These are phyloP conservation scores for Poecilus cupreus DNA, from an alignment of 2,888 invertebrate genomes.

Conservation along the genomic window DNA sequence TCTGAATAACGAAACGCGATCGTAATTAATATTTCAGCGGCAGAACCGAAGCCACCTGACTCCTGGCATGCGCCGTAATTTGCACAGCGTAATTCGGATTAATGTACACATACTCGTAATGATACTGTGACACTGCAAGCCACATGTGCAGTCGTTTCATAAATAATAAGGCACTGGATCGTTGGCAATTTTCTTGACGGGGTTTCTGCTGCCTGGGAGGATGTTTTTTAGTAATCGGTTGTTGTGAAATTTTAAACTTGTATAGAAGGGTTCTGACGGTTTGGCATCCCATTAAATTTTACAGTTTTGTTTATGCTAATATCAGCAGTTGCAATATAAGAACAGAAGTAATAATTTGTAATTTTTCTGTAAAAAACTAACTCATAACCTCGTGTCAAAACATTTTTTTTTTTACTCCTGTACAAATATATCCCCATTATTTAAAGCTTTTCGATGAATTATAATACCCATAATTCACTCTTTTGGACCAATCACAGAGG, in stretches of 20 bases:
- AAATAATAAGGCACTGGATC: constrained; percentile 14
- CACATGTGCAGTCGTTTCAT: constrained; percentile 32
- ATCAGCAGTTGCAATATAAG: too few species aligned
- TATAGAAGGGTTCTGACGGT: not conserved
- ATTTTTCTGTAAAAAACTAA: too few species aligned
- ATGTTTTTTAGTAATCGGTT: not conserved
- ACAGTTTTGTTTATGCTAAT: too few species aligned
- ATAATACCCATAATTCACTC: too few species aligned
- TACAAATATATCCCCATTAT: too few species aligned
- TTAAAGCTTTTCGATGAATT: too few species aligned
- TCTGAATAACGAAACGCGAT: constrained; percentile 29
- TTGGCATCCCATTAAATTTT: too few species aligned
- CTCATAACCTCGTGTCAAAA: too few species aligned
- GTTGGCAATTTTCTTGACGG: constrained; percentile 2
- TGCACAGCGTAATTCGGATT: constrained; percentile 43
- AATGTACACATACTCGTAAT: constrained; percentile 47
- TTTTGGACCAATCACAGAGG: too few species aligned
- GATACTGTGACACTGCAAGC: not conserved
- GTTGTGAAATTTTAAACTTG: not conserved
- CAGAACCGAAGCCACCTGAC: constrained; percentile 42
- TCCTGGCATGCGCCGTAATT: constrained; percentile 23
- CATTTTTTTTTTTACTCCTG: too few species aligned
- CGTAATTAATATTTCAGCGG: constrained; percentile 42
- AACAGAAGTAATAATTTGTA: too few species aligned
- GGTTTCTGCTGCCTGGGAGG: not conserved